Evolutionary conservation across 2,113 vertebrate genomes (phyloP), one percentile per base, ranked within the genome.

Genomic region (Prinia subflava): DNA sequence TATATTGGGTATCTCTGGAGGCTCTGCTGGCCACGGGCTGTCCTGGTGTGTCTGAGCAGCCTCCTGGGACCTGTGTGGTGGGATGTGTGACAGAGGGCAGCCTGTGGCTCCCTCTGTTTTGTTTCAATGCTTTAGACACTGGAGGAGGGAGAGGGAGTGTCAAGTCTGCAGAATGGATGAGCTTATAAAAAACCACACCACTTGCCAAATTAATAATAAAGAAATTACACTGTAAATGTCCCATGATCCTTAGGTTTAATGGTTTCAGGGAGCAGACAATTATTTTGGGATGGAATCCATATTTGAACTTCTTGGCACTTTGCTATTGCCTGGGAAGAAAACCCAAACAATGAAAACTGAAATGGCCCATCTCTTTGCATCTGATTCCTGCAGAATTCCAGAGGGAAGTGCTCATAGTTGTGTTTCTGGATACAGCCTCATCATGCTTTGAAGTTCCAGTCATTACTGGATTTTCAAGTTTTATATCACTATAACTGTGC

Each of bases 231-330:
- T 55, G 70, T 71, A 87, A 93, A 82, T 89, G 88, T 89, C 76
- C 80, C 73, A 14, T 87, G 76, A 78, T 93, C 79, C 82, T 78
- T 50, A 70, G 82, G 68, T 89, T 93, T 92, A 95, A 96, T 95
- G 79, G 90, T 95, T 96, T 89, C 35, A 56, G 12, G 27, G 84
- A 65, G 55, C 68, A 92, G 93, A 86, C 52, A 2, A 70, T 96
- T 97, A 94, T 96, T 96, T 97, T 94, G 89, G 90, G 94, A 94
- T 94, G 94, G 88, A 94, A 96, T 93, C 88, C 96, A 83, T 95
- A 53, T 88, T 44, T 80, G 90, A 95, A 44, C 79, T 94, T 74
- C 89, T 94, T 91, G 89, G 87, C 79, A 76, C 83, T 83, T 94
- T 57, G 65, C 82, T 95, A 92, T 97, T 96, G 91, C 93, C 83